A percentile compares a stretch with the other conserved stretches of the same genome.
These are phyloP conservation scores for Esperia sulphurella DNA, from an alignment of 2,888 invertebrate genomes.

Conservation along the genomic window DNA sequence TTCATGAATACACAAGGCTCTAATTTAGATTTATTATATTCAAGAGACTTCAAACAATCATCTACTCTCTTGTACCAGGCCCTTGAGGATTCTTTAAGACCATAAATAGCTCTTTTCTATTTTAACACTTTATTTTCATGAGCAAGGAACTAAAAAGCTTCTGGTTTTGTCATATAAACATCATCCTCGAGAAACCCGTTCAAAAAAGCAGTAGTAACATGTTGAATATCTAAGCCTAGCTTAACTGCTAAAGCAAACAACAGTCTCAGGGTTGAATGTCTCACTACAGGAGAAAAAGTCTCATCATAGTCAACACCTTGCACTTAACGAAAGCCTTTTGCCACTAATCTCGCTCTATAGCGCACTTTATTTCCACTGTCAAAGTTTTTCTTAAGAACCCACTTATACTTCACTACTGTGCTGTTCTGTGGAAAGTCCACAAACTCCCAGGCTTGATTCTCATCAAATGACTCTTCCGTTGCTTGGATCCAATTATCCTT, in stretches of 20 bases:
- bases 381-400: constrained; percentile 12
- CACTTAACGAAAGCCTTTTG: constrained; percentile 12
- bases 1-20: constrained; percentile 9
- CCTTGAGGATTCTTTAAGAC: constrained; percentile 12
- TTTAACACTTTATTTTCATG: constrained; percentile 7
- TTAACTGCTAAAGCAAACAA: constrained; percentile 9
- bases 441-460: constrained; percentile 10
- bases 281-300: constrained; percentile 13
- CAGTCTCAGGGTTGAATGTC: constrained; percentile 10
- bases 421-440: constrained; percentile 1
- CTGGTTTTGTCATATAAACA: constrained; percentile 10
- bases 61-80: constrained; percentile 13
- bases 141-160: constrained; percentile 1
- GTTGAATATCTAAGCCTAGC: constrained; percentile 2
- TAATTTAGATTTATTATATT: constrained; percentile 5
- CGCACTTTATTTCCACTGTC: constrained; percentile 6
- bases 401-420: constrained; percentile 11
- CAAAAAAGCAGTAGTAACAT: constrained; percentile 13
- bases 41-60: constrained; percentile 3
- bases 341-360: constrained; percentile 10
- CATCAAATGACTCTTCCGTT: constrained; percentile 8
- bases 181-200: constrained; percentile 7
- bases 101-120: constrained; percentile 13
- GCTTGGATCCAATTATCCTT: constrained; percentile 8
- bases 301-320: constrained; percentile 11